Base-by-base conservation (phyloP, 2,113 vertebrate genomes). In the Cranoglanis bouderius region DNA sequence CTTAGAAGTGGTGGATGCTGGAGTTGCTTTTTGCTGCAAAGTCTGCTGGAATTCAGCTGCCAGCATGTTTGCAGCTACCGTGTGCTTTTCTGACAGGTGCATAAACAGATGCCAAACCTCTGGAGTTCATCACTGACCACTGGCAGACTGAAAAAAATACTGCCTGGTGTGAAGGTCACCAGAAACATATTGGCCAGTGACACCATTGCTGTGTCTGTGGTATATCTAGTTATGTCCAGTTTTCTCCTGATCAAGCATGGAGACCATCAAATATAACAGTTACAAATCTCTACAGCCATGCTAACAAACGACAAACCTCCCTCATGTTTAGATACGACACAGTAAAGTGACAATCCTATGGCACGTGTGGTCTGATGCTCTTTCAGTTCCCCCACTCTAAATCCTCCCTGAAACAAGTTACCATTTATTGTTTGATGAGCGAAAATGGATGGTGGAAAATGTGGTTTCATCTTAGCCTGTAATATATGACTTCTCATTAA, bases 91-190 rank as follows among this genome's bases (percentile, higher is more conserved):
- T 83, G 57, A 83, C 55, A 83, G 32, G 4, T 40, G 82, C 75
- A 55, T 81, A 82, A 21, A 24, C 40, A 49, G 59, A 84, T 65
- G 61, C 40, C 40, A 84, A 67, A 84, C 49, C 13, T 84, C 59
- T 65, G 82, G 40, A 46, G 40, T 67, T 67, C 82, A 84, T 49
- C 40, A 84, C 26, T 84, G 40, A 63, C 82, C 38, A 29, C 57
- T n/a, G 26, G 13, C 35, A 65, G 59, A n/a, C 1, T 49, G 59
- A 84, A 46, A 38, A 65, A 84, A 65, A 63, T 26, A 65, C 38
- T 29, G 40, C 82, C 26, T 84, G 14, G 38, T 65, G 59, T 84
- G 82, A 84, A 84, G 59, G 59, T 65, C 82, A 84, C 59, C 59
- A 63, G 82, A 16, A 26, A 63, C 57, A 57, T 55, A 14, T 16